A percentile compares a stretch with the other conserved stretches of the same genome.
Conservation (phyloP, 2,888 invertebrate genomes). For the Dolichopus griseipennis region DNA sequence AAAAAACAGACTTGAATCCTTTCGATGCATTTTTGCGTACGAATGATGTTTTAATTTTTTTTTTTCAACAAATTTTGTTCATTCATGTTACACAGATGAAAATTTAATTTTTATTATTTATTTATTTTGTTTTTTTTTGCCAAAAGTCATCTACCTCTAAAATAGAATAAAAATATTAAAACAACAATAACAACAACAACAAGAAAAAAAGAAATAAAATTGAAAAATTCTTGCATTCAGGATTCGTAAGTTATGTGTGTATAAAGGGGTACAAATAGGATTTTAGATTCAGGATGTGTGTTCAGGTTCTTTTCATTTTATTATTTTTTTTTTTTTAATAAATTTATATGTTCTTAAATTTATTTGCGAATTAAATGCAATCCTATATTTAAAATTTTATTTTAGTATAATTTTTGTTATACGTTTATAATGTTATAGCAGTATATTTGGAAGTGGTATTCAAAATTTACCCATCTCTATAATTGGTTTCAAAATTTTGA, state of each 20-base stretch:
- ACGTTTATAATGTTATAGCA: not conserved
- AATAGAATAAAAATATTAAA: not conserved
- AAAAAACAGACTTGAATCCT: not conserved
- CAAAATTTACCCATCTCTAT: too few relatives aligned
- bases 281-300: not conserved
- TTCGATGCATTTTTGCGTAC: conserved; percentile 1
- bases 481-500: too few relatives aligned
- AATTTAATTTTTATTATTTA: not conserved
- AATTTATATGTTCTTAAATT: not conserved
- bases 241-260: not conserved
- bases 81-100: not conserved
- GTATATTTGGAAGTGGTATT: too few relatives aligned
- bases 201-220: not conserved
- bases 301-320: too few relatives aligned
- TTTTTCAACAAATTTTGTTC: not conserved
- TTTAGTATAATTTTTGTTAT: not conserved
- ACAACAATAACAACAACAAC: too few relatives aligned
- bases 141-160: conserved; percentile 11
- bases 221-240: not conserved
- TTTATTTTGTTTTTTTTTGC: not conserved
- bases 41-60: not conserved
- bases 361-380: not conserved
- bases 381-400: not conserved
- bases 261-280: not conserved
- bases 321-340: not conserved